Evolutionary conservation across 2,113 vertebrate species (phyloP).

Genomic region (Phainopepla nitens): DNA sequence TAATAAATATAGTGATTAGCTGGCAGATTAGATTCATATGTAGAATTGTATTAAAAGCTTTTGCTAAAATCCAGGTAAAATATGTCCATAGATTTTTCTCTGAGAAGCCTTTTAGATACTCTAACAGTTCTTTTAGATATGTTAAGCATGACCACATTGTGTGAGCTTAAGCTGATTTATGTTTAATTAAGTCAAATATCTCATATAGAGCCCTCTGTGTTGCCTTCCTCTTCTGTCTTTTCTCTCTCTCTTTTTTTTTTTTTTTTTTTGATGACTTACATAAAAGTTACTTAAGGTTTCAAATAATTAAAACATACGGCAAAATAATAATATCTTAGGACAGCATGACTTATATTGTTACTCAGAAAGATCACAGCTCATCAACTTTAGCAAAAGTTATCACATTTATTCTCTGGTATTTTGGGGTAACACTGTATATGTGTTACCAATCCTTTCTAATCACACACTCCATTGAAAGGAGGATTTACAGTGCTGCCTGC

Average conservation of each 20-base stretch:
- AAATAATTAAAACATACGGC: not conserved
- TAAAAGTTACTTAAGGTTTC: not conserved
- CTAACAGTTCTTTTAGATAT: constrained; percentile 15
- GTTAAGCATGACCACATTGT: not conserved
- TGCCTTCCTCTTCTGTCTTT: not conserved
- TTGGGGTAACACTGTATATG: not conserved
- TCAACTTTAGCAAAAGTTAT: not conserved
- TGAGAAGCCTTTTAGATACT: constrained; percentile 8
- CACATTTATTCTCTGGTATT: not conserved
- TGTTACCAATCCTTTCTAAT: not conserved
- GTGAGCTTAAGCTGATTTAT: constrained; percentile 3
- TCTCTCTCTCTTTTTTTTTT: too few species aligned
- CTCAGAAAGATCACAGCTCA: not conserved
- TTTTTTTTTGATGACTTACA: not conserved
- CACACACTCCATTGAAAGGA: not conserved
- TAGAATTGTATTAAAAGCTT: constrained; percentile 16
- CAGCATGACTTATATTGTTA: not conserved
- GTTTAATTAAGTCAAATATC: not conserved
- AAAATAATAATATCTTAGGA: not conserved
- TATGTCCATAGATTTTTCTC: constrained; percentile 13
- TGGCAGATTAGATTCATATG: constrained; percentile 13
- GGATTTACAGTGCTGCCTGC: not conserved
- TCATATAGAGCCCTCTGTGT: not conserved
- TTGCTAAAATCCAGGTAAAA: constrained; percentile 52
- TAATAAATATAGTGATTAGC: constrained; percentile 31